Evolutionary conservation across 1,140 invertebrate genomes (phyloP).

Genomic region (Sycophila sp.): DNA sequence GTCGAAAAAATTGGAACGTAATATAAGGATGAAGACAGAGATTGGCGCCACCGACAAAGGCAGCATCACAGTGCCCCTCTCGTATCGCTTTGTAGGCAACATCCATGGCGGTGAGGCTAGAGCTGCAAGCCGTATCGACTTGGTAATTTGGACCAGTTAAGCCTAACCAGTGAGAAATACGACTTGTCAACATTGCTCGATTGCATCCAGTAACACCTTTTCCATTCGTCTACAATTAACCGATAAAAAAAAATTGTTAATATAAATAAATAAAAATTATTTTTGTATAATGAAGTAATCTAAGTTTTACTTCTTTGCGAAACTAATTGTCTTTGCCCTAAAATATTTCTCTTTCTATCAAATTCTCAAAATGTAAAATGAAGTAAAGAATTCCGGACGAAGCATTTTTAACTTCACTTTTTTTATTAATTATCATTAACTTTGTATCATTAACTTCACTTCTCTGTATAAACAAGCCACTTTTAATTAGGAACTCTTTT

Average conservation of each 20-base stretch:
- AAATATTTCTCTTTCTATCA: no score
- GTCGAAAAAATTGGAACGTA: slow-evolving; percentile 40
- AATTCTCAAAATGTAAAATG: no score
- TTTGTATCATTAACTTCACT: no score
- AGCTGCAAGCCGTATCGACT: slow-evolving; percentile 66
- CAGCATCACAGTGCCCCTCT: background rate
- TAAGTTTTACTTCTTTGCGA: no score
- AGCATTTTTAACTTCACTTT: no score
- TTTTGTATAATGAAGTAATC: no score
- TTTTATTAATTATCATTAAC: no score
- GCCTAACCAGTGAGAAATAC: slow-evolving; percentile 43
- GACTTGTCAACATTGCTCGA: slow-evolving; percentile 44
- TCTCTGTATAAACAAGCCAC: no score
- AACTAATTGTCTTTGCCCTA: no score
- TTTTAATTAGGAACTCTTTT: slow-evolving; percentile 23
- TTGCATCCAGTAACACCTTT: slow-evolving; percentile 34
- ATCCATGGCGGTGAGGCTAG: slow-evolving; percentile 37
- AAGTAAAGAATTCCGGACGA: no score
- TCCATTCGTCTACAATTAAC: slow-evolving; percentile 31
- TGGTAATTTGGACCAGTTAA: slow-evolving; percentile 46
- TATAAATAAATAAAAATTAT: no score
- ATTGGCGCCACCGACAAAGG: background rate
- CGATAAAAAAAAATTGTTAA: background rate
- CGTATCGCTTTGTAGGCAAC: background rate
- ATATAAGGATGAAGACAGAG: background rate